Evolutionary conservation across 2,113 vertebrate genomes (phyloP).

Genomic region (Excalfactoria chinensis): DNA sequence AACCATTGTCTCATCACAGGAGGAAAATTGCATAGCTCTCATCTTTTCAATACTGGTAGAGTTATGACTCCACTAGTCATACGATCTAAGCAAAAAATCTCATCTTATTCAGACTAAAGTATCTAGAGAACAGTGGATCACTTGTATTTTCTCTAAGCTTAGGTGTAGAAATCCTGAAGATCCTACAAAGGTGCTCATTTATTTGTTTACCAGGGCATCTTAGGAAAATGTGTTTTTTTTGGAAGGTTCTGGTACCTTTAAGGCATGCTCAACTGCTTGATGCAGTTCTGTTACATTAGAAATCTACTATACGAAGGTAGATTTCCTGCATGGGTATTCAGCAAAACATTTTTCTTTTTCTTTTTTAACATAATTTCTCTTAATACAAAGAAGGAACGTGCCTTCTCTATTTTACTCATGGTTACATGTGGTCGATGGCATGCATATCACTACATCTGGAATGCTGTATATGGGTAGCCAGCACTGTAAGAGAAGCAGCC

Average conservation of each 20-base stretch:
- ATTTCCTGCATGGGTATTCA: not conserved
- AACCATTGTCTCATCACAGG: slow-evolving; percentile 13
- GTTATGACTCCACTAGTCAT: slow-evolving; percentile 1
- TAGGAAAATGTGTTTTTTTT: not conserved
- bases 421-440: not conserved
- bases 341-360: not conserved
- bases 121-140: not conserved
- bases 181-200: not conserved
- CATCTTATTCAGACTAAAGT: not conserved
- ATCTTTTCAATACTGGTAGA: slow-evolving; percentile 6
- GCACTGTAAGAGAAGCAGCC: not conserved
- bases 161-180: not conserved
- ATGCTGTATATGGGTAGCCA: not conserved
- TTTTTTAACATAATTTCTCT: not conserved
- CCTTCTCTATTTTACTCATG: not conserved
- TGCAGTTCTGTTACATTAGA: not conserved
- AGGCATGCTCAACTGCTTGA: not conserved
- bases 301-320: not conserved
- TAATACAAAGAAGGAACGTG: not conserved
- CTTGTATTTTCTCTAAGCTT: not conserved
- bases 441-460: not conserved
- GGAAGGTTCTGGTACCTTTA: not conserved
- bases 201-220: not conserved
- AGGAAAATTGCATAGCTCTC: slow-evolving; percentile 22
- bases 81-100: not conserved